Evolutionary conservation across 2,797 vertebrate genomes (phyloP), one percentile per base, ranked within the genome.

Genomic region (Enteromius viviparus): DNA sequence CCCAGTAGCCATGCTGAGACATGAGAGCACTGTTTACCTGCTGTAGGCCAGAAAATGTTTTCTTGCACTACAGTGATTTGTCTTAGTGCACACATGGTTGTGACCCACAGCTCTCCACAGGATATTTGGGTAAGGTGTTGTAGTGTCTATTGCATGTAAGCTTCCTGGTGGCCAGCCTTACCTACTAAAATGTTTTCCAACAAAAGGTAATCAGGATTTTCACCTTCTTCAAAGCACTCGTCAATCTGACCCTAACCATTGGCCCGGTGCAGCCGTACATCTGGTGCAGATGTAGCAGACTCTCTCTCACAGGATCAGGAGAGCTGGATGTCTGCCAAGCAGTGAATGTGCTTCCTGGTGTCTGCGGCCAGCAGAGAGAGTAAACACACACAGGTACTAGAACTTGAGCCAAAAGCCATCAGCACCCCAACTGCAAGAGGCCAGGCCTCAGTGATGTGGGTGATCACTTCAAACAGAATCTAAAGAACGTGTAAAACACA

Each of bases 121-220:
- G 17, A 58, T 72, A 69, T 76, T 29, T n/a, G 9, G 23, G 32
- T 23, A 60, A 49, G 34, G 29, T 69, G 34, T 37, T 81, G 17
- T 90, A 93, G 90, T 89, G 90, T 91, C 91, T 87, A 82, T 32
- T 91, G 92, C 92, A 93, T 81, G 45, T 84, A 82, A 87, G 90
- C 89, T 91, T 86, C 87, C 88, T 92, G 89, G 89, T 88, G 87
- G 86, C 85, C 68, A 80, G 87, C 88, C 90, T 90, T 89, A 87
- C 87, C 86, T 90, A 88, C 85, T 86, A 88, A 84, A 88, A 85
- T 90, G 45, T 86, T 65, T 78, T 19, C 87, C 76, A 91, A 88
- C 89, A 85, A 78, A 88, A 32, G 74, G 80, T 90, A 92, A 91
- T 91, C 87, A 90, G 88, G 89, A 92, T 89, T 90, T 93, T 90